Base-by-base conservation (phyloP, 2,797 vertebrate species). In the Limnodromus scolopaceus region DNA sequence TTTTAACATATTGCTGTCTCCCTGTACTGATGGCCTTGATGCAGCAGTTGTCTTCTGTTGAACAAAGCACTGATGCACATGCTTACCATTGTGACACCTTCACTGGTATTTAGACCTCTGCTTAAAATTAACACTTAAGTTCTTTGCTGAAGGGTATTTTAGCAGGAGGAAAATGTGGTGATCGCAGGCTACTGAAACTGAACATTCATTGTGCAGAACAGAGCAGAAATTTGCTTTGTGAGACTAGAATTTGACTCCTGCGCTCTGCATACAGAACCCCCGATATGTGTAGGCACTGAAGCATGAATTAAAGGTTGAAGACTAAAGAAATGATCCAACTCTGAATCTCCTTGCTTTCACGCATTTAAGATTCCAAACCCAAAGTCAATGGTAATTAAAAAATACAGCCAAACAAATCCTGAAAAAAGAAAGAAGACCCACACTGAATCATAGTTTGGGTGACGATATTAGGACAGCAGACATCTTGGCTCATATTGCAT, bases 271-370 rank as follows among this genome's bases (percentile, higher is more conserved):
- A 58, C 41, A 75, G 71, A 87, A 38, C 13, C 28, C 39, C 6
- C 46, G 25, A 12, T 1, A 53, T 51, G 43, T 2, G 3, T 13
- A 70, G 28, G 53, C 76, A 72, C 6, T 45, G 61, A 63, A 90
- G 63, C 57, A 51, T 25, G 28, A 76, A 64, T 60, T 70, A 55
- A 53, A 72, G 39, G 27, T 66, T 1, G 0, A 79, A 90, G 49
- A 49, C 55, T 32, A 72, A 77, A 70, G 16, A 68, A 72, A 63
- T 9, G n/a, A 89, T 69, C 34, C 46, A 74, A 27, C 71, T 91
- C 94, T 88, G 90, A 92, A 94, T 91, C 80, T 80, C 54, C 51
- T 89, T 85, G 81, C 72, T 95, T 91, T 74, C 77, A 63, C n/a
- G 57, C 53, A 51, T 68, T 92, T 81, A 92, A 79, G 84, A 89